A percentile compares a stretch with the other conserved stretches of the same genome.
Evolutionary conservation across 2,797 vertebrate genomes (phyloP).

Genomic region (Petrocephalus schoutedeni): DNA sequence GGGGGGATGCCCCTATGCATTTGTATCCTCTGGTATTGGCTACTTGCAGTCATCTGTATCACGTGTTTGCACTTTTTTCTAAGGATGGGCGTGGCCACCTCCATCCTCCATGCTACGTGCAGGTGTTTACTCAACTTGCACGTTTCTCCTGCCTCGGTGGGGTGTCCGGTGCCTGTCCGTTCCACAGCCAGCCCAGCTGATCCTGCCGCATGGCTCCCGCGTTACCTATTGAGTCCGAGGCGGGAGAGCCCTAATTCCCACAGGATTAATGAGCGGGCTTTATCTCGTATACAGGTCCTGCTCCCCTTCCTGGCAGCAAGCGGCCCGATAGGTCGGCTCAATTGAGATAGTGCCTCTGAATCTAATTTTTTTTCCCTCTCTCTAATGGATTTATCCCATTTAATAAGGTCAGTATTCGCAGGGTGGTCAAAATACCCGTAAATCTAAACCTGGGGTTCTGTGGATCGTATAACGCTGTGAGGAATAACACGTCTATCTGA

Average conservation of each 20-base stretch:
- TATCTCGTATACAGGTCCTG: slow-evolving; percentile 6
- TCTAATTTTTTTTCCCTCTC: slow-evolving; percentile 16
- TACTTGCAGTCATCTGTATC: slow-evolving; percentile 10
- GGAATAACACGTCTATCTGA: not conserved
- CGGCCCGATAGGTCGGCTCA: not conserved
- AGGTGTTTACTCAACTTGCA: not conserved
- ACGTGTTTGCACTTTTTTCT: not conserved
- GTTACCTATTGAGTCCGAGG: slow-evolving; percentile 13
- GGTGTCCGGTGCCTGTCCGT: not conserved
- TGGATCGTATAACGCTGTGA: not conserved
- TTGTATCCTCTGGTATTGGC: not conserved
- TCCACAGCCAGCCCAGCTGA: not conserved
- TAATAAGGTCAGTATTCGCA: slow-evolving; percentile 19
- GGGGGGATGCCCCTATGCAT: not conserved
- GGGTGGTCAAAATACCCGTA: slow-evolving; percentile 15
- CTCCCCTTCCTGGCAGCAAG: slow-evolving; percentile 9
- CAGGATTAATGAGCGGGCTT: slow-evolving; percentile 7
- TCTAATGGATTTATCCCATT: slow-evolving; percentile 25
- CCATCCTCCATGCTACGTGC: not conserved
- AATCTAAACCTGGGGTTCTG: not conserved
- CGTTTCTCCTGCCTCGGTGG: not conserved
- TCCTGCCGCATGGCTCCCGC: not conserved
- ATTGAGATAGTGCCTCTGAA: slow-evolving; percentile 21
- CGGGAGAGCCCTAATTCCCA: slow-evolving; percentile 7
- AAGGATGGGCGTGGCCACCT: not conserved